Conservation (phyloP, 1,140 invertebrate genomes). For the Metopolophium dirhodum region DNA sequence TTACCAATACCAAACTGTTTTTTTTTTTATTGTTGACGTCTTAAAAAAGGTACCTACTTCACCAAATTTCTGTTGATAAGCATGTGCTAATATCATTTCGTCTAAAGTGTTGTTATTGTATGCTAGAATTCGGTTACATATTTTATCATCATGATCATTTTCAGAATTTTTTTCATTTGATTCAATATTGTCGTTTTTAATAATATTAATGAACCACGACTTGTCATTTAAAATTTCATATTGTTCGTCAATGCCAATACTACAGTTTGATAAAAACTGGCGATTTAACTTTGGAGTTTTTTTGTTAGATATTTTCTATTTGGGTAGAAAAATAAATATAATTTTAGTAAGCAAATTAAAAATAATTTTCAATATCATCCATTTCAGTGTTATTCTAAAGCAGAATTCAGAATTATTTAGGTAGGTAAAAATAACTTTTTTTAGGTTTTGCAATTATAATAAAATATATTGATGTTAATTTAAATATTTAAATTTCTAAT, state of each 20-base stretch:
- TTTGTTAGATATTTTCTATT: not conserved
- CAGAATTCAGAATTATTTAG: not conserved
- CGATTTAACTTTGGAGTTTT: not conserved
- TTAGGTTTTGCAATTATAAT: not conserved
- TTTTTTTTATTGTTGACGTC: not conserved
- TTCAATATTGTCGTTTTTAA: not conserved
- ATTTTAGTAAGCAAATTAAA: not conserved
- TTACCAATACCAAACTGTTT: not conserved
- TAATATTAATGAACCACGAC: not conserved
- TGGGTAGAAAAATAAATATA: not conserved
- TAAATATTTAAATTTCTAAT: not conserved
- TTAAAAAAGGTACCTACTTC: not conserved
- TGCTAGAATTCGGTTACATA: not conserved
- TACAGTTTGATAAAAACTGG: not conserved
- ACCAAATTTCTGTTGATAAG: conserved; percentile 33
- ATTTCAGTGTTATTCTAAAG: not conserved
- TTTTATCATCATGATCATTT: not conserved
- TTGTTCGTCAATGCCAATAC: not conserved
- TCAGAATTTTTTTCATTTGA: not conserved
- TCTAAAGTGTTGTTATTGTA: conserved; percentile 50
- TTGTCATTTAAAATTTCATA: not conserved
- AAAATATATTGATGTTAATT: not conserved
- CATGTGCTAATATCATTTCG: conserved; percentile 46
- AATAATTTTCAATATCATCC: not conserved
- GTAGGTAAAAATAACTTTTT: not conserved